Evolutionary conservation across 2,797 vertebrate species (phyloP).

Genomic region (Melanotaenia boesemani): DNA sequence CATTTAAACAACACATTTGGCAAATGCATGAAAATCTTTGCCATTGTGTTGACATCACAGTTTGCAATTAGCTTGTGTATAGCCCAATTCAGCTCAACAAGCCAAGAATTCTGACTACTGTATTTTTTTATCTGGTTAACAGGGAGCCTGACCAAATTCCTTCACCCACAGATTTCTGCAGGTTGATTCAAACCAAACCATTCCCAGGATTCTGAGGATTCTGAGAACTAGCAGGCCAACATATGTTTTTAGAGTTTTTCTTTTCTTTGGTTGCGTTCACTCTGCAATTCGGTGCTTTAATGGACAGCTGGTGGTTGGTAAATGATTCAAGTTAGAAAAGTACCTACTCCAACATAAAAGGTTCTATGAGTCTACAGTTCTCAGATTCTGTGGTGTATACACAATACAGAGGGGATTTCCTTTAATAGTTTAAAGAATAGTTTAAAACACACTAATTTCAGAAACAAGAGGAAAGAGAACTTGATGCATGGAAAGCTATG

Average conservation of each 20-base stretch:
- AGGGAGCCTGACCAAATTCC: too few species aligned
- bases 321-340: background rate
- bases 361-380: background rate
- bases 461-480: constrained; percentile 68
- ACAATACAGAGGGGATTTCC: background rate
- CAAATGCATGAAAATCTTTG: too few species aligned
- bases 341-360: background rate
- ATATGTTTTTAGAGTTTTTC: background rate
- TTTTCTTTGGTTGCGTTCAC: background rate
- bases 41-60: too few species aligned
- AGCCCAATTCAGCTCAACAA: background rate
- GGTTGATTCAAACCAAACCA: background rate
- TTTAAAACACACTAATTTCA: constrained; percentile 56
- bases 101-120: background rate
- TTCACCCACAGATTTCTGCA: too few species aligned
- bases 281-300: background rate
- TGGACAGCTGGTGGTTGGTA: background rate
- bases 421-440: background rate
- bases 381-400: background rate
- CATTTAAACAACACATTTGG: background rate
- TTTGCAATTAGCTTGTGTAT: too few species aligned
- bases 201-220: background rate
- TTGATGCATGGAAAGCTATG: constrained; percentile 37
- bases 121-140: too few species aligned
- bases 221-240: background rate